Conservation (phyloP, 2,888 invertebrate genomes). For the Lepidonotus clava region DNA sequence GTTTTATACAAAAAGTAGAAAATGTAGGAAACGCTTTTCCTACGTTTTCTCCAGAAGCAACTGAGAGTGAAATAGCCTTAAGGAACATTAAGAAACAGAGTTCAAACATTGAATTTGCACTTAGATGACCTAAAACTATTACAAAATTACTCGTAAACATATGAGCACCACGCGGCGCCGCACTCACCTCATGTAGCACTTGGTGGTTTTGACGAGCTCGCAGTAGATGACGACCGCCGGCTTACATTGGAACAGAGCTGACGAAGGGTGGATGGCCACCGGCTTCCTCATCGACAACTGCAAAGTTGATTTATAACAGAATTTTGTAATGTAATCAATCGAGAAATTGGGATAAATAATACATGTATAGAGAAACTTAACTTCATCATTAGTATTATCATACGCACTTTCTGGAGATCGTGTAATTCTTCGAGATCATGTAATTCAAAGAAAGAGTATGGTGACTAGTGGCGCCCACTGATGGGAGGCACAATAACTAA, state of each 20-base stretch:
- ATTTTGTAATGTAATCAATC: no score
- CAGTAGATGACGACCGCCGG: slow-evolving; percentile 90
- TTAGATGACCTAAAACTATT: not conserved
- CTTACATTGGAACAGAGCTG: slow-evolving; percentile 87
- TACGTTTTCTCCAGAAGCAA: not conserved
- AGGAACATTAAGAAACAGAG: not conserved
- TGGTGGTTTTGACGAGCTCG: slow-evolving; percentile 92
- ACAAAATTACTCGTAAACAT: not conserved
- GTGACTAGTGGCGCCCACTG: no score
- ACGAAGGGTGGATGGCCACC: slow-evolving; percentile 92
- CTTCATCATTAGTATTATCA: no score
- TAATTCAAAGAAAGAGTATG: no score
- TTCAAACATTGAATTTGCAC: not conserved
- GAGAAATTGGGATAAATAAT: no score
- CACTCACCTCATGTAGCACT: slow-evolving; percentile 87
- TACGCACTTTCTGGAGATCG: no score
- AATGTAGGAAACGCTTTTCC: not conserved
- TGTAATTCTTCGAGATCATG: no score
- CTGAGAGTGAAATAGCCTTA: not conserved
- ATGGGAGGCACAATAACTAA: no score
- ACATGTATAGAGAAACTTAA: no score
- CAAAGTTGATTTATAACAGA: no score
- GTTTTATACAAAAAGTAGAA: no score
- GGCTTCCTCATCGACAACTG: slow-evolving; percentile 85
- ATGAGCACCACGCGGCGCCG: not conserved